Evolutionary conservation across 1,140 invertebrate species (phyloP).

Genomic region (Eufriesea mexicana): DNA sequence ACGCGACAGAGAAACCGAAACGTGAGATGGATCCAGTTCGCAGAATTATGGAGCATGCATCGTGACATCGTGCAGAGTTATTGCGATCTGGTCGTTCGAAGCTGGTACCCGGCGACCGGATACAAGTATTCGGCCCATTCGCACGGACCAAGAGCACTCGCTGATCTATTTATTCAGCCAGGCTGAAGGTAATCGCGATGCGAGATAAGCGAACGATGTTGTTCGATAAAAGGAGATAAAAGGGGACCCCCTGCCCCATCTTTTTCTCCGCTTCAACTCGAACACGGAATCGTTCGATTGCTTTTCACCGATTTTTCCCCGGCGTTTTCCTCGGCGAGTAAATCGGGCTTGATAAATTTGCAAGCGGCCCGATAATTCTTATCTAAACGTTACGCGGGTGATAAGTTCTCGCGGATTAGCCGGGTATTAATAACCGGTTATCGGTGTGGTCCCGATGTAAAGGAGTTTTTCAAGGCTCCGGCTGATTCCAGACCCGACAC

Average conservation of each 20-base stretch:
- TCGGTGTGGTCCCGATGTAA: background rate
- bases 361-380: background rate
- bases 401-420: background rate
- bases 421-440: background rate
- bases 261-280: conserved; percentile 11
- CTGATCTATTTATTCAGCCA: conserved; percentile 54
- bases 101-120: conserved; percentile 7
- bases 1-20: conserved; percentile 46
- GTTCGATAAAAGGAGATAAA: conserved; percentile 35
- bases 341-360: background rate
- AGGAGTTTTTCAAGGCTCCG: background rate
- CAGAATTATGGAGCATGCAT: conserved; percentile 59
- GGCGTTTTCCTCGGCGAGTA: background rate
- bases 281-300: conserved; percentile 4
- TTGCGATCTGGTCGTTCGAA: conserved; percentile 45
- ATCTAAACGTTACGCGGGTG: background rate
- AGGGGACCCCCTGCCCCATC: background rate
- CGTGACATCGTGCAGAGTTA: conserved; percentile 53
- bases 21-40: conserved; percentile 59
- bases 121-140: conserved; percentile 45
- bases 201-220: conserved; percentile 37
- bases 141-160: conserved; percentile 11
- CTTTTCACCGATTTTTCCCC: background rate
- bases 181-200: conserved; percentile 32
- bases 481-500: conserved; percentile 23